Percentiles rank a stretch among this genome's conserved stretches.
These are phyloP conservation scores for Microchrysa polita DNA, from an alignment of 2,888 invertebrate species.

Conservation along the genomic window DNA sequence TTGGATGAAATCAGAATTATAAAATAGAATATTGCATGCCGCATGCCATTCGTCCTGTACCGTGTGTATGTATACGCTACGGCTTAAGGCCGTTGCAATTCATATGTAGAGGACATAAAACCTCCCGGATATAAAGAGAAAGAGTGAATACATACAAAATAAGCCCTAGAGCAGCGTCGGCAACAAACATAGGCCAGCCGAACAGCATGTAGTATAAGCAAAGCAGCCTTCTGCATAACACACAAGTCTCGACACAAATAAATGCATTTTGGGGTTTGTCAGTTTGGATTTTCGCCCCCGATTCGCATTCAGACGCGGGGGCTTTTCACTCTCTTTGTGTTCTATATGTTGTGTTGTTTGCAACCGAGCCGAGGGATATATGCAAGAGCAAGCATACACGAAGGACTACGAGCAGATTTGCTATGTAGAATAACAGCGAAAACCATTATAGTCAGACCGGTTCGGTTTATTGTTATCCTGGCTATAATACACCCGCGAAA, in stretches of 20 bases:
- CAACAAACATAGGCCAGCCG: background rate
- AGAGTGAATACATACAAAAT: slow-evolving; percentile 6
- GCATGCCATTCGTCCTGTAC: slow-evolving; percentile 27
- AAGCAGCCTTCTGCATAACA: too few species aligned
- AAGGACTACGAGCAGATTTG: background rate
- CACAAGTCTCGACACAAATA: background rate
- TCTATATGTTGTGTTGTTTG: too few species aligned
- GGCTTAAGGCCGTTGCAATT: background rate
- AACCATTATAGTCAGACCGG: slow-evolving; percentile 18
- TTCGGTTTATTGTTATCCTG: slow-evolving; percentile 21
- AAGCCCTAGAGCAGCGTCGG: background rate
- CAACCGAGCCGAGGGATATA: background rate
- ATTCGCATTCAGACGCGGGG: too few species aligned
- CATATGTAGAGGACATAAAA: background rate
- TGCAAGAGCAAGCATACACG: background rate
- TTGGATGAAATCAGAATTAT: slow-evolving; percentile 11
- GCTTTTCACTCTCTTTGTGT: too few species aligned
- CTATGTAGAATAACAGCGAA: background rate
- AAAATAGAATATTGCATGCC: slow-evolving; percentile 31
- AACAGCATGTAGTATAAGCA: too few species aligned
- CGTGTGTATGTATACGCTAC: too few species aligned
- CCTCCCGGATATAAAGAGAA: too few species aligned
- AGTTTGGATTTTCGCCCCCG: background rate
- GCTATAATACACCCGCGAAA: slow-evolving; percentile 16
- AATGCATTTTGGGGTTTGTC: slow-evolving; percentile 17